Evolutionary conservation across 2,797 vertebrate genomes (phyloP), one percentile per base, ranked within the genome.

Genomic region (Ispidina lecontei): DNA sequence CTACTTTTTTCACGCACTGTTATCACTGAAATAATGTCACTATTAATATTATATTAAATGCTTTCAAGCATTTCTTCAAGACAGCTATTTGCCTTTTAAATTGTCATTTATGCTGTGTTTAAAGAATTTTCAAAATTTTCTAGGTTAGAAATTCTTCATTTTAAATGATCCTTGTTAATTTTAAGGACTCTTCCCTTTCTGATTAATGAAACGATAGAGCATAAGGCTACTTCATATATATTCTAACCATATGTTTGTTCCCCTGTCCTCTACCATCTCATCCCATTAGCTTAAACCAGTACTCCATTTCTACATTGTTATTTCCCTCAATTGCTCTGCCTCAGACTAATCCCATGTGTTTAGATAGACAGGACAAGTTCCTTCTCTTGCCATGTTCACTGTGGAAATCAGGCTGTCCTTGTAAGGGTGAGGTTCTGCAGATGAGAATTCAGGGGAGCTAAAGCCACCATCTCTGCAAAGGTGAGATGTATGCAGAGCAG

Each of bases 181-280:
- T 67, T 64, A 60, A 19, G 25, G 59, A 37, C 20, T 35, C 60
- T 68, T 5, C 26, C 21, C 28, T 75, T 77, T 56, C 59, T 72
- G 29, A 46, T 78, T 37, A 81, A 26, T 31, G 31, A 49, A 72
- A 43, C 64, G 75, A 56, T 12, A 78, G 54, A 82, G 67, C 22
- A 20, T 51, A 78, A 71, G 37, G 20, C 62, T 74, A 31, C 21
- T 26, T 81, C 14, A 68, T 6, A 44, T 55, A 15, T 4, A 26
- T 68, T 83, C 56, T 14, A 2, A 12, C 31, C 10, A 3, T 18
- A 17, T 43, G 6, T 35, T 26, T 0, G 0, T 49, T 68, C 46
- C 10, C 9, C 26, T 74, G 35, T 44, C 37, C 41, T 78, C 28
- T 82, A 5, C 59, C 49, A 6, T 52, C 10, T 19, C 33, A 56